Conservation (phyloP, 2,113 vertebrate genomes). For the Triplophysa tibetana region DNA sequence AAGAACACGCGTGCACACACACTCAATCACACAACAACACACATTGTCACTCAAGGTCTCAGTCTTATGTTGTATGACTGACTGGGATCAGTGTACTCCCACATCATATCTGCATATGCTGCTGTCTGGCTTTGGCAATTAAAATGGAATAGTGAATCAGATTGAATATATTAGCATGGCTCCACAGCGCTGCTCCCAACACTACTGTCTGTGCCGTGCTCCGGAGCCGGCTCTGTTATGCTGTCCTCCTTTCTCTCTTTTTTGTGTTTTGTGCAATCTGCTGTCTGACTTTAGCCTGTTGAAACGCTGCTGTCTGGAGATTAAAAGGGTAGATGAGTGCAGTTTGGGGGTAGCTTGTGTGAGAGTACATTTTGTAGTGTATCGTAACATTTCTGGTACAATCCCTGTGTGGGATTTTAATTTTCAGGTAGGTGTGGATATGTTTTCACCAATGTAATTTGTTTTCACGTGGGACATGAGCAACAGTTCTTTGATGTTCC, state of each 20-base stretch:
- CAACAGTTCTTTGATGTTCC: too few species aligned
- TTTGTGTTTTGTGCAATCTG: slow-evolving; percentile 32
- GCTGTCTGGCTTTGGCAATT: slow-evolving; percentile 49
- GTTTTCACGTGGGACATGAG: too few species aligned
- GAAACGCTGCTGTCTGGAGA: slow-evolving; percentile 7
- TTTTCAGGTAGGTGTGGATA: not conserved
- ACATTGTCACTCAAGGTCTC: slow-evolving; percentile 22
- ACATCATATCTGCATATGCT: slow-evolving; percentile 32
- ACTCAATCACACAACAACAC: not conserved
- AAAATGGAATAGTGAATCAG: slow-evolving; percentile 53
- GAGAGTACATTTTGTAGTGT: not conserved
- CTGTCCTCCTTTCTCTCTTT: slow-evolving; percentile 41
- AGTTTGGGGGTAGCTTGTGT: not conserved
- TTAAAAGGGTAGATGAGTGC: not conserved
- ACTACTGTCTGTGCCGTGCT: slow-evolving; percentile 1
- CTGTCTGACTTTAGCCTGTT: slow-evolving; percentile 32
- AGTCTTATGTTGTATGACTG: slow-evolving; percentile 29
- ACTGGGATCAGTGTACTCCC: slow-evolving; percentile 20
- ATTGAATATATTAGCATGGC: slow-evolving; percentile 39
- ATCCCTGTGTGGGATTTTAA: not conserved
- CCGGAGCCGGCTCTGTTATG: slow-evolving; percentile 18
- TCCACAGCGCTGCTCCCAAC: not conserved
- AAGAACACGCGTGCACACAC: not conserved
- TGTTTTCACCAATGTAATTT: too few species aligned
- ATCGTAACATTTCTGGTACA: not conserved